Evolutionary conservation across 64 coral and sea anemone species (phyloP).

Genomic region (Porites australiensis): DNA sequence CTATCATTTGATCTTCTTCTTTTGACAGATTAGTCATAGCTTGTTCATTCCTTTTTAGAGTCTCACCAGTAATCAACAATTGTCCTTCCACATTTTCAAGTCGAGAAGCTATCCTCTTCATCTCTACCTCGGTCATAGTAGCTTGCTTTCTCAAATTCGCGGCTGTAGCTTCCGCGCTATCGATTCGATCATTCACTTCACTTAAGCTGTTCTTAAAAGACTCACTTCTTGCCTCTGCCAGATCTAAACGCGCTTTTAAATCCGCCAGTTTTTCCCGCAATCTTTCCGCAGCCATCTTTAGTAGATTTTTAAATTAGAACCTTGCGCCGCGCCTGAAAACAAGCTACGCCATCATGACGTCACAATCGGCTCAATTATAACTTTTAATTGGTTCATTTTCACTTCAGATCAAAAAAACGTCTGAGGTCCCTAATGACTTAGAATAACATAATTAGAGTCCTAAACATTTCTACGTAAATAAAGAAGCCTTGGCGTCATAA

Average conservation of each 20-base stretch:
- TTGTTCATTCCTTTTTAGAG: conserved; percentile 17
- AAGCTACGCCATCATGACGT: neutral
- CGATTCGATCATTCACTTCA: conserved; percentile 29
- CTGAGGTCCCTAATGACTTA: no score
- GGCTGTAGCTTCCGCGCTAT: conserved; percentile 24
- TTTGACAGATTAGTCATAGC: neutral
- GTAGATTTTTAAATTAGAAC: neutral
- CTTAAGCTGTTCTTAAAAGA: conserved; percentile 16
- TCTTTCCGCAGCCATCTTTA: conserved; percentile 19
- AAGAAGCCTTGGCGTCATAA: no score
- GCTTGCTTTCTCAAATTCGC: neutral
- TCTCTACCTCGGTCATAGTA: neutral
- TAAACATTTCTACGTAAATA: no score
- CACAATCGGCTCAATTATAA: neutral
- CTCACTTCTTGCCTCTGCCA: conserved; percentile 22
- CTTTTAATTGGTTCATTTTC: no score
- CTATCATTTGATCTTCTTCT: conserved; percentile 8
- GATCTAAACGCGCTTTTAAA: conserved; percentile 35
- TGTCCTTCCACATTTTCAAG: conserved; percentile 3
- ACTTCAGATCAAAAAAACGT: no score
- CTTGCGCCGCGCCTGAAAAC: neutral
- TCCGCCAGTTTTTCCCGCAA: conserved; percentile 16
- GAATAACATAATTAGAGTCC: no score
- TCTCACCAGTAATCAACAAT: conserved; percentile 8
- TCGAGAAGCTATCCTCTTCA: conserved; percentile 8